Evolutionary conservation across 2,113 vertebrate species (phyloP).

Genomic region (Varanus komodoensis): DNA sequence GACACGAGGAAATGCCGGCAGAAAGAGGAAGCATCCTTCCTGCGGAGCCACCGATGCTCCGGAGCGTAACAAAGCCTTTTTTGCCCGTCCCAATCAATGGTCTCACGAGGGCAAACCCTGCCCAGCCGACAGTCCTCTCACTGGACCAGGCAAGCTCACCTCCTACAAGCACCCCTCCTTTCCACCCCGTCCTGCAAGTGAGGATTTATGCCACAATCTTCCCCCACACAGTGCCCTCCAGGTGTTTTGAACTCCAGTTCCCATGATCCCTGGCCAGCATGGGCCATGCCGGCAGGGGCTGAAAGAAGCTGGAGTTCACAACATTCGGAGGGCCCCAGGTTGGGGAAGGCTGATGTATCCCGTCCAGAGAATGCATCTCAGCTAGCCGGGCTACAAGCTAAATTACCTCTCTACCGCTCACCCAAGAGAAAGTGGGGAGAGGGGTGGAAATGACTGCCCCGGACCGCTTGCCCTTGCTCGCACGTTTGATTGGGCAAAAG

Average conservation of each 20-base stretch:
- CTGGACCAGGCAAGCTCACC: not conserved
- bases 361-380: no score
- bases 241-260: no score
- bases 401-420: no score
- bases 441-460: not conserved
- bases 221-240: no score
- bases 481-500: not conserved
- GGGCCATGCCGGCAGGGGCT: no score
- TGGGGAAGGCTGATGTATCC: not conserved
- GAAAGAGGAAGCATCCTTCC: no score
- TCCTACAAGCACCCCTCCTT: not conserved
- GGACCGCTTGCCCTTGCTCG: not conserved
- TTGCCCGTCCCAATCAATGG: no score
- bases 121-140: not conserved
- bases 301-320: no score
- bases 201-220: no score
- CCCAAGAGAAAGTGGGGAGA: not conserved
- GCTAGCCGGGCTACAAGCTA: not conserved
- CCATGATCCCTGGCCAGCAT: no score
- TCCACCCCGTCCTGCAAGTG: not conserved
- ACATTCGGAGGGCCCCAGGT: no score
- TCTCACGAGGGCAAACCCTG: not conserved
- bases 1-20: not conserved
- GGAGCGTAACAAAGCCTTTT: constrained; percentile 1
- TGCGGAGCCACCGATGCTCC: no score